A percentile compares a stretch with the other conserved stretches of the same genome.
phyloP scores from a whole-genome alignment of 2,888 invertebrate species.

The Antitype chi region DNA sequence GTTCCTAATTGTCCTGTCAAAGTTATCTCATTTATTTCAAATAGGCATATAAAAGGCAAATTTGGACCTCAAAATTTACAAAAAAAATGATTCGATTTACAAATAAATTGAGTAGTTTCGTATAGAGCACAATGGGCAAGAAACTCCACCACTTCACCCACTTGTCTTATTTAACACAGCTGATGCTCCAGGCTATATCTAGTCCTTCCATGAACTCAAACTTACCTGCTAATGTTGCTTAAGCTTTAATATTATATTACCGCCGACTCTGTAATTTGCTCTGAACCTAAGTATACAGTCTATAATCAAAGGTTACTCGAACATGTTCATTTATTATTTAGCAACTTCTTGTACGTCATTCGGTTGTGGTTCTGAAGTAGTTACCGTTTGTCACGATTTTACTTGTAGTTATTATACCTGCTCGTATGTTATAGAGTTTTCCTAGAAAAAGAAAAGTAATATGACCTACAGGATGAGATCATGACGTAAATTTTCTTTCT shows the following conservation, averaged over 20 bases:
- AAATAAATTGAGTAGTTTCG: too few relatives aligned
- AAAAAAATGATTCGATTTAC: too few relatives aligned
- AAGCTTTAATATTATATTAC: slow-evolving; percentile 32
- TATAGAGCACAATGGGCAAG: too few relatives aligned
- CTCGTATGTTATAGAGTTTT: background rate
- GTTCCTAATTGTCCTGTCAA: background rate
- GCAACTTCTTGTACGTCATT: slow-evolving; percentile 34
- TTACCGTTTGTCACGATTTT: slow-evolving; percentile 21
- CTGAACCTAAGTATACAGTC: slow-evolving; percentile 18
- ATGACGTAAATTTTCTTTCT: background rate
- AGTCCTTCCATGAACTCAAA: slow-evolving; percentile 15
- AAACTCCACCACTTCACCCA: too few relatives aligned
- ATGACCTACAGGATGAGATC: background rate
- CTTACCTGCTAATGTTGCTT: slow-evolving; percentile 23
- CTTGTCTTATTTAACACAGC: background rate
- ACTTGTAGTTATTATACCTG: background rate
- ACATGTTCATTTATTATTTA: slow-evolving; percentile 54
- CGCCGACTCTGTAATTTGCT: slow-evolving; percentile 48
- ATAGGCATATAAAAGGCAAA: too few relatives aligned
- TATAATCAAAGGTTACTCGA: slow-evolving; percentile 51
- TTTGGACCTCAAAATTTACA: too few relatives aligned
- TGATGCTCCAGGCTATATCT: background rate
- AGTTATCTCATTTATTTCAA: too few relatives aligned
- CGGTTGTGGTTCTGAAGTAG: slow-evolving; percentile 2
- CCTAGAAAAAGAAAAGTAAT: background rate